phyloP scores from a whole-genome alignment of 1,140 invertebrate species.

The Trissolcus basalis region DNA sequence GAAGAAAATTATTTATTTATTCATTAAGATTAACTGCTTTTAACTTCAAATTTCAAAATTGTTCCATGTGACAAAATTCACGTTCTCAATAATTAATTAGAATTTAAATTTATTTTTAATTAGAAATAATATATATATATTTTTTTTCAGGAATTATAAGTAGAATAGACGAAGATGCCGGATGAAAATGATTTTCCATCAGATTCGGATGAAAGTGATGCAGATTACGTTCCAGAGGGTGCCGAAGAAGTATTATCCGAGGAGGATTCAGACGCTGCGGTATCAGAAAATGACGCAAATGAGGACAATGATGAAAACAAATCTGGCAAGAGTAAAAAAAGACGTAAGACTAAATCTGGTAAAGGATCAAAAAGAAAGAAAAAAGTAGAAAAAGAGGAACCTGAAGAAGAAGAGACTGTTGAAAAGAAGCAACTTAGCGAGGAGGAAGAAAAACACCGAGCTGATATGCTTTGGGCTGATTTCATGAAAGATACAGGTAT shows the following conservation, averaged over 20 bases:
- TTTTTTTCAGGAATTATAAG: no score
- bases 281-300: conserved; percentile 61
- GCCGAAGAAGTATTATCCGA: conserved; percentile 66
- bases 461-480: conserved; percentile 84
- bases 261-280: conserved; percentile 67
- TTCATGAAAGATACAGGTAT: conserved; percentile 83
- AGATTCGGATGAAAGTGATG: conserved; percentile 70
- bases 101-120: no score
- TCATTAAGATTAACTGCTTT: no score
- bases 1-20: no score
- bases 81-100: no score
- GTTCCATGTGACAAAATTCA: no score
- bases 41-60: no score
- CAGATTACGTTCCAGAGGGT: conserved; percentile 70
- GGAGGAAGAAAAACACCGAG: conserved; percentile 79
- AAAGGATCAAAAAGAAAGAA: conserved; percentile 40
- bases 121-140: no score
- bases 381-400: conserved; percentile 38
- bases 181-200: conserved; percentile 59
- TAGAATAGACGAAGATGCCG: conserved; percentile 21
- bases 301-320: conserved; percentile 68
- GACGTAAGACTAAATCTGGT: conserved; percentile 30
- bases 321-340: conserved; percentile 39
- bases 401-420: conserved; percentile 28
- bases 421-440: conserved; percentile 58